Evolutionary conservation across 2,888 invertebrate genomes (phyloP).

Genomic region (Brassicogethes aeneus): DNA sequence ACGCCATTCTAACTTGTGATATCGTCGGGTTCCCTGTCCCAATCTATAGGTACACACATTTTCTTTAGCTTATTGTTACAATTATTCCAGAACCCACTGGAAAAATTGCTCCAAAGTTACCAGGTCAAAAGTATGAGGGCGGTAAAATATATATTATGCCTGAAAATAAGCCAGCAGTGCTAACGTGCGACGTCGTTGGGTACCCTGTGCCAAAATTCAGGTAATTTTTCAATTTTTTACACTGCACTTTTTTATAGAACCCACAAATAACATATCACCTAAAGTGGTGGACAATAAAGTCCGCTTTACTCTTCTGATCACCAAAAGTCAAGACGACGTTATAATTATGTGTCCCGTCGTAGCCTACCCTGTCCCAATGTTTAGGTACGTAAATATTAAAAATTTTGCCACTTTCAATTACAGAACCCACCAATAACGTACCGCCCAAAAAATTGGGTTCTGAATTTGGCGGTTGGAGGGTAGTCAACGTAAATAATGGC

Average conservation of each 20-base stretch:
- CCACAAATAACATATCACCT: conserved; percentile 58
- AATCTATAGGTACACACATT: conserved; percentile 53
- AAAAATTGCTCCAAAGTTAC: conserved; percentile 52
- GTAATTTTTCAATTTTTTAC: conserved; percentile 40
- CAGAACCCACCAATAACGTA: conserved; percentile 52
- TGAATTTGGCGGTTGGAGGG: conserved; percentile 49
- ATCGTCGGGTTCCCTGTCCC: conserved; percentile 62
- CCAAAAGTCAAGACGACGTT: conserved; percentile 34
- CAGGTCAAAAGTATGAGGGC: conserved; percentile 45
- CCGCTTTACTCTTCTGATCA: conserved; percentile 44
- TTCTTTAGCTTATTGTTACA: conserved; percentile 5
- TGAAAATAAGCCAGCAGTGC: conserved; percentile 45
- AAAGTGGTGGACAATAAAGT: conserved; percentile 43
- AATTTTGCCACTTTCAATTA: background rate
- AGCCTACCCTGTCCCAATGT: conserved; percentile 39
- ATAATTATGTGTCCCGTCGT: conserved; percentile 43
- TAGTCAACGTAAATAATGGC: conserved; percentile 45
- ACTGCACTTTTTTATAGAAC: conserved; percentile 45
- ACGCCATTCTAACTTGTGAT: conserved; percentile 57
- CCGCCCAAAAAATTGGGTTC: conserved; percentile 51
- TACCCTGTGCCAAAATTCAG: conserved; percentile 62
- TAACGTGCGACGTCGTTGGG: conserved; percentile 61
- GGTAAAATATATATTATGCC: conserved; percentile 51
- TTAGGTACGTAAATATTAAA: conserved; percentile 29
- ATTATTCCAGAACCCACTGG: conserved; percentile 46